Evolutionary conservation across 2,888 invertebrate genomes (phyloP), one percentile per base, ranked within the genome.

Genomic region (Invenusta paracnida): DNA sequence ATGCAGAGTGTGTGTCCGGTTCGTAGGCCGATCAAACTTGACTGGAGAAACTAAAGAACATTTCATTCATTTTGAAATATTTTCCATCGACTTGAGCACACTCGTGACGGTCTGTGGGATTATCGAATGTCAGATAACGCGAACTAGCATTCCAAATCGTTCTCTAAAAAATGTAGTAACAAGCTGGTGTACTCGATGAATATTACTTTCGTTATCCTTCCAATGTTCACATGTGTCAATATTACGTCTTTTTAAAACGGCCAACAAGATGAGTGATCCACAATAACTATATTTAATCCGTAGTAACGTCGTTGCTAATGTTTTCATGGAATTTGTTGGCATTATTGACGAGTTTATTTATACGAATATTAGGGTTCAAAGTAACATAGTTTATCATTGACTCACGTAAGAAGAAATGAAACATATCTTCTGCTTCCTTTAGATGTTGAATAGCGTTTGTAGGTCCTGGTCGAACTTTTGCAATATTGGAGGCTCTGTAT

Each of bases 91-190:
- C 79, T 27, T 79, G 23, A 25, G 79, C 79, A 25, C 79, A 5
- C 29, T 23, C 79, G 2, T 79, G 5, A 25, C 79, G 79, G 79
- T 27, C 29, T 23, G 23, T 79, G 23, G 28, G 23, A 79, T 79
- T 27, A 79, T 79, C 79, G n/a, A 79, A 79, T 25, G 79, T 79
- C 23, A 79, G 79, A 79, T 79, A 79, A 27, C 79, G 82, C 31
- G 29, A 82, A n/a, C n/a, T 82, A 82, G 31, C 23, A 82, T 30
- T 29, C 82, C 2, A 82, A 82, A 82, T 82, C 82, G 29, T 82
- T 82, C 82, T 82, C 82, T 82, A 30, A 29, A 82, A 82, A 82
- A 82, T 30, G 82, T 82, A 82, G 82, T 82, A 30, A 82, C 82
- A 82, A 82, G 29, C 82, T 82, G 82, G 29, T 82, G 23, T 30